Evolutionary conservation across 2,888 invertebrate species (phyloP).

Genomic region (Caenorhabditis sulstoni): DNA sequence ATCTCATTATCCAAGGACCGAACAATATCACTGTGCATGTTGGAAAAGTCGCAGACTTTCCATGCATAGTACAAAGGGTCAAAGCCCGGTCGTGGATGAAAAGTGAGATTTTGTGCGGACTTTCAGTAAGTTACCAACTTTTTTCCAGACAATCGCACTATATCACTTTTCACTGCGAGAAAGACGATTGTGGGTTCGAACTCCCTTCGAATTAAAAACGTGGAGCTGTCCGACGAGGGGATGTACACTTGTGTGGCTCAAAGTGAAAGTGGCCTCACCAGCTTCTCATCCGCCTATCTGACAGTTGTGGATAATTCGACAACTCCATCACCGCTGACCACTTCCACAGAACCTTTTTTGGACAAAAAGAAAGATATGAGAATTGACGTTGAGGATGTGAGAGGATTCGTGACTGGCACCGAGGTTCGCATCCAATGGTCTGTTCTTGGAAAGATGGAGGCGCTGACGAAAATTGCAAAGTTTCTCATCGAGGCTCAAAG

Average conservation of each 20-base stretch:
- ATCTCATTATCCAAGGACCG: slow-evolving; percentile 66
- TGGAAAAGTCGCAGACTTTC: slow-evolving; percentile 62
- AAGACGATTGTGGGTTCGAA: slow-evolving; percentile 62
- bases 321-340: slow-evolving; percentile 19
- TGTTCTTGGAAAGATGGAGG: slow-evolving; percentile 61
- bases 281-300: slow-evolving; percentile 62
- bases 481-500: slow-evolving; percentile 64
- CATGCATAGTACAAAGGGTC: slow-evolving; percentile 63
- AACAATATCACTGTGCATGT: slow-evolving; percentile 62
- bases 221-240: slow-evolving; percentile 67
- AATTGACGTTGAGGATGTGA: slow-evolving; percentile 62
- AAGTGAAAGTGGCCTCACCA: slow-evolving; percentile 42
- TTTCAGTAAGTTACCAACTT: too few relatives aligned
- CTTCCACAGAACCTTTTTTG: slow-evolving; percentile 64
- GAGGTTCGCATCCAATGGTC: slow-evolving; percentile 70
- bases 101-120: too few relatives aligned
- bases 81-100: slow-evolving; percentile 66
- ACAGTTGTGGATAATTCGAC: slow-evolving; percentile 54
- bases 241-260: slow-evolving; percentile 73
- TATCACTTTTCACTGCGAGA: slow-evolving; percentile 24
- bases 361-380: slow-evolving; percentile 57
- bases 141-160: slow-evolving; percentile 29
- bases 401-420: slow-evolving; percentile 68
- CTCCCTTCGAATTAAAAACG: slow-evolving; percentile 61
- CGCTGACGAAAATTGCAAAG: slow-evolving; percentile 57